These are phyloP conservation scores for Gambusia affinis DNA, from an alignment of 2,113 vertebrate species.

Conservation along the genomic window DNA sequence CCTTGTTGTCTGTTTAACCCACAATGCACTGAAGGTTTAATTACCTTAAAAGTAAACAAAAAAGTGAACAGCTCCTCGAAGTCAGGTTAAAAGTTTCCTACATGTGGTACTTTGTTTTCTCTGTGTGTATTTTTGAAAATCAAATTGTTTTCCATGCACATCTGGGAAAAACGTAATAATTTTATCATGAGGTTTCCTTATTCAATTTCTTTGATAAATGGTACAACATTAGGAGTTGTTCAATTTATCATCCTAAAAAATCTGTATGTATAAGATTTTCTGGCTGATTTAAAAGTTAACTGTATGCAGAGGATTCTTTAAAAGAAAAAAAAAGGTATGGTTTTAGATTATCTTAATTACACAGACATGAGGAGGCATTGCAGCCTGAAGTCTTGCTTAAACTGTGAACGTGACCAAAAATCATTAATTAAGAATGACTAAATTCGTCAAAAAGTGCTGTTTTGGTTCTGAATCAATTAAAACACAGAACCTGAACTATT, in stretches of 20 bases:
- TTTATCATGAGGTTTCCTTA: no score
- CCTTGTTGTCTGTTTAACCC: constrained; percentile 30
- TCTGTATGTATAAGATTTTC: neutral
- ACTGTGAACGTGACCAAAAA: neutral
- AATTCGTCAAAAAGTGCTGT: no score
- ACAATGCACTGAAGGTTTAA: constrained; percentile 18
- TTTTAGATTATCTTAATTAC: neutral
- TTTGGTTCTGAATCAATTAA: no score
- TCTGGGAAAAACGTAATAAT: neutral
- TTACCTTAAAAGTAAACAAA: neutral
- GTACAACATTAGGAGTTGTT: neutral
- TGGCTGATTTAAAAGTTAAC: neutral
- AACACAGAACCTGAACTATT: no score
- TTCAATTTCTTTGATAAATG: neutral
- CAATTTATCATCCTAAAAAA: no score
- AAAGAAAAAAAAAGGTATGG: neutral
- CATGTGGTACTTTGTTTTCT: neutral
- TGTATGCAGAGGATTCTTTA: neutral
- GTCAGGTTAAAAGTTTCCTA: neutral
- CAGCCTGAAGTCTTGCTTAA: neutral
- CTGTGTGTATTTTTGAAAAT: constrained; percentile 3
- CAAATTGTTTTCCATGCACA: neutral
- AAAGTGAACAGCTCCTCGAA: neutral
- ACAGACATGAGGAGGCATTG: neutral
- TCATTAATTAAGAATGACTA: no score